Conservation (phyloP, 2,113 vertebrate species). For the Lanius ludovicianus region DNA sequence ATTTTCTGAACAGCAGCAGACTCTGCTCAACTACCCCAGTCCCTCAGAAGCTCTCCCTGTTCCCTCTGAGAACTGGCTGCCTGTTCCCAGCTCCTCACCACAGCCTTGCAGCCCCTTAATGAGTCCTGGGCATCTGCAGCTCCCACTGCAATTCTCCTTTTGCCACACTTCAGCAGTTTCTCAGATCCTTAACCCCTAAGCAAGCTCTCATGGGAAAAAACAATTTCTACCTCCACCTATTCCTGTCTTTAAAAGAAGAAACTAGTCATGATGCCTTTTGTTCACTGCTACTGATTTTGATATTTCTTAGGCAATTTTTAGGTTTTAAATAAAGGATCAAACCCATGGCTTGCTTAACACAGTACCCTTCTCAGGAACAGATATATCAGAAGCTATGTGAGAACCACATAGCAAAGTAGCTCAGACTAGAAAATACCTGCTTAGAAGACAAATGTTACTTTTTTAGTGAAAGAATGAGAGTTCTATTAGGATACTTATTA, state of each 20-base stretch:
- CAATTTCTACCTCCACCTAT: not conserved
- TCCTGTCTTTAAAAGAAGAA: not conserved
- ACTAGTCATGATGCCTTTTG: rapidly evolving
- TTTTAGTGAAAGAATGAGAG: not conserved
- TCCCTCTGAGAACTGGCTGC: not conserved
- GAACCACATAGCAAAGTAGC: not conserved
- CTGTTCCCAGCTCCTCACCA: not conserved
- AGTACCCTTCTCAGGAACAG: not conserved
- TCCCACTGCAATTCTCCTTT: not conserved
- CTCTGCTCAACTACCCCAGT: not conserved
- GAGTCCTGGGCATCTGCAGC: not conserved
- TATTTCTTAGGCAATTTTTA: not conserved
- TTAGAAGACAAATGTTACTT: not conserved
- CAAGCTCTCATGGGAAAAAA: not conserved
- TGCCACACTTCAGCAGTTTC: not conserved
- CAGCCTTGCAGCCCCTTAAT: not conserved
- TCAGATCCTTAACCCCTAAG: not conserved
- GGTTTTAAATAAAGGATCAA: not conserved
- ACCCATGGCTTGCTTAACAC: not conserved
- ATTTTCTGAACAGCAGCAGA: not conserved
- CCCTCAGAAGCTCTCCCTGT: not conserved
- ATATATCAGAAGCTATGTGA: not conserved
- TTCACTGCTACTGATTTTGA: not conserved
- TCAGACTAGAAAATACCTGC: not conserved
- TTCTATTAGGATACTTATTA: not conserved